Evolutionary conservation across 2,888 invertebrate genomes (phyloP), one percentile per base, ranked within the genome.

Genomic region (Euplexia lucipara): DNA sequence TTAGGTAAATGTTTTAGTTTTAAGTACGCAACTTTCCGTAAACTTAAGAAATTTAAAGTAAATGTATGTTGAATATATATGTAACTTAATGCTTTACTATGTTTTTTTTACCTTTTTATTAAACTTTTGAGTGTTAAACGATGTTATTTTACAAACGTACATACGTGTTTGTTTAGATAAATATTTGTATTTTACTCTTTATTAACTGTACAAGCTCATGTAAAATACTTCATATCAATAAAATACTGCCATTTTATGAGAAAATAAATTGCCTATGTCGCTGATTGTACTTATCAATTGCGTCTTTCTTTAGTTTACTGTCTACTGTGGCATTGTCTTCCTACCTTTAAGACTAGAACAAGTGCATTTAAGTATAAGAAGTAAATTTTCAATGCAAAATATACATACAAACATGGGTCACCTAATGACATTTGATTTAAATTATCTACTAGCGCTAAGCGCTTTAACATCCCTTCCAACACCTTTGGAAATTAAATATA

Each of bases 181-280:
- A 30, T 6, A 2, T 9, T 44, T 26, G 3, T 20, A 16, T 12
- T 20, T 4, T 26, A 20, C 16, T 8, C n/a, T 2, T 37, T 16
- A 2, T 34, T n/a, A 1, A 56, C 61, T 62, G 57, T 64, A 70
- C 48, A 73, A 61, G 56, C 54, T 78, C 76, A 62, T 79, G 44
- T 64, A 54, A 74, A 47, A 70, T 71, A 65, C 47, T 80, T 78
- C 79, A 79, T 80, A 80, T 81, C 79, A 79, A 74, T 74, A 67
- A 44, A 37, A 45, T 75, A 79, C 72, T 78, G 65, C 78, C 74
- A 71, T 58, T 64, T 57, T 34, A 54, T 18, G 35, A 69, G 49
- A 37, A 51, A 51, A 9, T 6, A 16, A 16, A 12, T 34, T 51
- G 30, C 1, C 59, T 60, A 42, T 62, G 49, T 54, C 64, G 39